Evolutionary conservation across 2,888 invertebrate genomes (phyloP).

Genomic region (Sphecodes monilicornis): DNA sequence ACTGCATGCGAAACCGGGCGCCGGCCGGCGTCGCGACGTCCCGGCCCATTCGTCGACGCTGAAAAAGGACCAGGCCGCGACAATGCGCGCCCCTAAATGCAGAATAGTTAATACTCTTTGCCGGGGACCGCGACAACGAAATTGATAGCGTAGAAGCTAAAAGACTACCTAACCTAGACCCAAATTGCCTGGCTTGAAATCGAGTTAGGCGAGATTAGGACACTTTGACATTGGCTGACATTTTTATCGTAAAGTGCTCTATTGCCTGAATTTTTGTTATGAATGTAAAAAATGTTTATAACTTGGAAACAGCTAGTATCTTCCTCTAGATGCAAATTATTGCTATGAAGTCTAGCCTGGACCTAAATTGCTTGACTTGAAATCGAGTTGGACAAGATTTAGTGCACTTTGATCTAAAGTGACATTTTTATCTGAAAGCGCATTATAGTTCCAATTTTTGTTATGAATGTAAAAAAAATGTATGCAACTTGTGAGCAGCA

Average conservation of each 20-base stretch:
- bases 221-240: too few relatives aligned
- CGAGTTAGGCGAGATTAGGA: background rate
- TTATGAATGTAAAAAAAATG: too few relatives aligned
- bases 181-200: background rate
- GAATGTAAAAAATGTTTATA: too few relatives aligned
- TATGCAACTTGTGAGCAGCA: too few relatives aligned
- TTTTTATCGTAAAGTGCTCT: too few relatives aligned
- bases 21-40: constrained; percentile 43
- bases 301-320: too few relatives aligned
- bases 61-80: constrained; percentile 33
- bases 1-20: constrained; percentile 47
- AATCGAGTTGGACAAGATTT: background rate
- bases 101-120: constrained; percentile 17
- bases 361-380: background rate
- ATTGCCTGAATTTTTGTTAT: too few relatives aligned
- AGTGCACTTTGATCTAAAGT: background rate
- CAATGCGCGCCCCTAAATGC: constrained; percentile 41
- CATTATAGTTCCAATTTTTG: too few relatives aligned
- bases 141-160: background rate
- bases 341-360: background rate
- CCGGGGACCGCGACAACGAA: background rate
- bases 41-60: constrained; percentile 42
- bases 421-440: too few relatives aligned
- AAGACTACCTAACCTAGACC: background rate
- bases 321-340: too few relatives aligned